Conservation (phyloP, 2,888 invertebrate genomes). For the Cantharis flavilabris region DNA sequence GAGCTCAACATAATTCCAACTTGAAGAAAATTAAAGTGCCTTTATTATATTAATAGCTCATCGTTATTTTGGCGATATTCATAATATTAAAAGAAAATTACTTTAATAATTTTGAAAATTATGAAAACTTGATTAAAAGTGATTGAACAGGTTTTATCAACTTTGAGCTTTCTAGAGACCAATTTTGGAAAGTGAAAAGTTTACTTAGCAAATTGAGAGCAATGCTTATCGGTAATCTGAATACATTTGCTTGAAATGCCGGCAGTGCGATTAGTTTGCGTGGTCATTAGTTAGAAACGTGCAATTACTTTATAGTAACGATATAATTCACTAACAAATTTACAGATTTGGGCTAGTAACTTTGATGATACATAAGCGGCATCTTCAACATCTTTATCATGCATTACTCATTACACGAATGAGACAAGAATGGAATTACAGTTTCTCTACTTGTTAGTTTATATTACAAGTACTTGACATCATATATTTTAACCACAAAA, state of each 20-base stretch:
- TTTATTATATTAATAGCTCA: neutral
- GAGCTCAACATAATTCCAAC: neutral
- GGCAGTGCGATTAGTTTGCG: constrained; percentile 24
- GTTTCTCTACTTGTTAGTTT: neutral
- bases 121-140: constrained; percentile 11
- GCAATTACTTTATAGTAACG: constrained; percentile 23
- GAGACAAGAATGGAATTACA: neutral
- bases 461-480: neutral
- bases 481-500: neutral
- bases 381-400: constrained; percentile 14
- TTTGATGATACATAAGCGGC: constrained; percentile 16
- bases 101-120: constrained; percentile 4
- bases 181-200: constrained; percentile 20
- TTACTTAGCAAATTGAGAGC: constrained; percentile 24
- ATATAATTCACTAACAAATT: constrained; percentile 24
- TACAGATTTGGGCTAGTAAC: constrained; percentile 18
- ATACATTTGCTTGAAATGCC: constrained; percentile 21
- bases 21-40: neutral
- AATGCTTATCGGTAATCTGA: constrained; percentile 23
- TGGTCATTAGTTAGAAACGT: constrained; percentile 22
- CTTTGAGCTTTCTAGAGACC: constrained; percentile 5
- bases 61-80: neutral
- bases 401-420: neutral
- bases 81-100: constrained; percentile 4
- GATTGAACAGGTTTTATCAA: constrained; percentile 11